Evolutionary conservation across 2,113 vertebrate genomes (phyloP).

Genomic region (Sapajus apella): DNA sequence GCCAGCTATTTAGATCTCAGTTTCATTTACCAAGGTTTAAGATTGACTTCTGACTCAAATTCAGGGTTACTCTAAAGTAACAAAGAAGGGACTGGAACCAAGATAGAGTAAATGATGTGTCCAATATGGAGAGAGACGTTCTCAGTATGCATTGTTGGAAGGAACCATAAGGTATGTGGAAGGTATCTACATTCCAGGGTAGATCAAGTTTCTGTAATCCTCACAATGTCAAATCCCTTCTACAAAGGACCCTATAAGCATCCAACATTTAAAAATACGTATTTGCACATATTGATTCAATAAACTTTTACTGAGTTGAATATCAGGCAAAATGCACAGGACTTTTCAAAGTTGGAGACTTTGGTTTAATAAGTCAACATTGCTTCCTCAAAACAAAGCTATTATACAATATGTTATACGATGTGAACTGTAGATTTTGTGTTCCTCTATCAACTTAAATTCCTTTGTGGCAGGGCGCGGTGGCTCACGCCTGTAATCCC

Average conservation of each 20-base stretch:
- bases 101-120: background rate
- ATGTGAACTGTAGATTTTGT: background rate
- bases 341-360: slow-evolving; percentile 13
- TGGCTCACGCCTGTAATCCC: background rate
- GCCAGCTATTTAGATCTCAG: background rate
- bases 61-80: background rate
- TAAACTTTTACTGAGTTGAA: background rate
- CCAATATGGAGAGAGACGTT: background rate
- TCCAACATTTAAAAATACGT: background rate
- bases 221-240: background rate
- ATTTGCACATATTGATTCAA: background rate
- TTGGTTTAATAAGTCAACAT: background rate
- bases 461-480: background rate
- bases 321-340: background rate
- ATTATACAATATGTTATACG: background rate
- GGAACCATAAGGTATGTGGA: background rate
- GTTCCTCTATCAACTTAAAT: background rate
- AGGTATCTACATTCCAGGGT: background rate
- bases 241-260: background rate
- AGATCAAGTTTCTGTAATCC: background rate
- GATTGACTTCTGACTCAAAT: background rate
- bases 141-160: background rate
- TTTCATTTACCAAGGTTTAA: slow-evolving; percentile 26
- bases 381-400: background rate
- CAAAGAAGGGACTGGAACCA: background rate